Base-by-base conservation (phyloP, 2,888 invertebrate species). In the Apamea crenata region DNA sequence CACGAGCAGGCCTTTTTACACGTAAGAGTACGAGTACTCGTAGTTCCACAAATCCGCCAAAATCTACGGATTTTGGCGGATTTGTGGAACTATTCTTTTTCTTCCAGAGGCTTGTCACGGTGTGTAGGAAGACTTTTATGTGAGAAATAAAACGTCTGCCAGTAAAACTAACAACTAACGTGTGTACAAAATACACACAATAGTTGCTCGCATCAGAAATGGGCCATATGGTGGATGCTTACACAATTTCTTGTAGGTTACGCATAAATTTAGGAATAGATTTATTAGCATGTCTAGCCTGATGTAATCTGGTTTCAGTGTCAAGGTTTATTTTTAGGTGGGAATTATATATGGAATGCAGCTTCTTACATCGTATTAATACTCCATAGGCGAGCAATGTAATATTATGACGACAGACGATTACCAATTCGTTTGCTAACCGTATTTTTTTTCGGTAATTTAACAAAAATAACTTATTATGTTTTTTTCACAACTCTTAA, bases 221-320 rank as follows among this genome's bases (percentile, higher is more conserved):
- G 73, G 53, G 21, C 87, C 87, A 83, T 81, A 86, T 77, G 83
- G 79, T 67, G 47, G 44, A 69, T 59, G 82, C 77, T 78, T 80
- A 81, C 29, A 76, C 69, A 72, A 80, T 82, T 36, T 74, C 40
- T n/a, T 78, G 77, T 78, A 21, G 50, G 25, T 25, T 68, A 53
- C 16, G 21, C 47, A 53, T 82, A 78, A 78, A 81, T 81, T 66
- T 85, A 70, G 73, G 66, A 82, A 84, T 80, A 83, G 67, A 83
- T 86, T 83, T 77, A 74, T 78, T 75, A 40, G n/a, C 16, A 32
- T 65, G n/a, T 65, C 50, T 63, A 65, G 53, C 14, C 61, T 29
- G 5, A 25, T 47, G 71, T 71, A 70, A 78, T 78, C 66, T 75
- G 29, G 32, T 50, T 70, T 73, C 75, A 85, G 53, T 80, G 83